Conservation (phyloP, 92 coral and sea anemone species). For the Zoanthus gigantus region DNA sequence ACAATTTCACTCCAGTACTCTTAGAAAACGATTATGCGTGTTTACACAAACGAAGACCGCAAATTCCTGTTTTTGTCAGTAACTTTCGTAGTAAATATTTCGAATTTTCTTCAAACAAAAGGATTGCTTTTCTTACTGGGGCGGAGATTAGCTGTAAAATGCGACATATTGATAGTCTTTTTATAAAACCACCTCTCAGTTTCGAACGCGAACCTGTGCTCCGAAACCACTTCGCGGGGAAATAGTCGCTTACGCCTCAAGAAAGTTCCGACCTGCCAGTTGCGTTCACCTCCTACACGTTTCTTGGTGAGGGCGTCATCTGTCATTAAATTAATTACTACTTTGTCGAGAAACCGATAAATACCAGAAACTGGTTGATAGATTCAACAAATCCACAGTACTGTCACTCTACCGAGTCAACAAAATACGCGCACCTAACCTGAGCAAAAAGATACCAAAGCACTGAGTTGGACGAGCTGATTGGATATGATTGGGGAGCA, state of each 20-base stretch:
- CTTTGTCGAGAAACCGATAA: slow-evolving; percentile 16
- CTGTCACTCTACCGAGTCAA: background rate
- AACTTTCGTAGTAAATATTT: slow-evolving; percentile 33
- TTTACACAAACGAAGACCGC: slow-evolving; percentile 30
- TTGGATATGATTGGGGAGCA: background rate
- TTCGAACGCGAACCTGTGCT: background rate
- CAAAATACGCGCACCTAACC: background rate
- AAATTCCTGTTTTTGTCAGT: slow-evolving; percentile 35
- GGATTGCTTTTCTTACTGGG: slow-evolving; percentile 9
- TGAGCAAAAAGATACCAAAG: background rate
- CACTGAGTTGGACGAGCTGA: too few relatives aligned
- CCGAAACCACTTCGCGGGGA: slow-evolving; percentile 2
- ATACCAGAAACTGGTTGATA: slow-evolving; percentile 3
- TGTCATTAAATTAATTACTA: slow-evolving; percentile 33
- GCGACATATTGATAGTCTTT: background rate
- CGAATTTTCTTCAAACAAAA: slow-evolving; percentile 46
- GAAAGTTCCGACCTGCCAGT: background rate
- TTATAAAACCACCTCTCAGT: background rate
- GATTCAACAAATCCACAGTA: background rate
- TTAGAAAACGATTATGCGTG: slow-evolving; percentile 8
- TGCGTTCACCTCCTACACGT: background rate
- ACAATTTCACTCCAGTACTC: background rate
- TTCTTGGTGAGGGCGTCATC: slow-evolving; percentile 30
- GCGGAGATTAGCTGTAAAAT: slow-evolving; percentile 23
- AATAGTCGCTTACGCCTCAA: slow-evolving; percentile 3